Conservation (phyloP, 1,140 invertebrate genomes). For the Danaus plexippus region DNA sequence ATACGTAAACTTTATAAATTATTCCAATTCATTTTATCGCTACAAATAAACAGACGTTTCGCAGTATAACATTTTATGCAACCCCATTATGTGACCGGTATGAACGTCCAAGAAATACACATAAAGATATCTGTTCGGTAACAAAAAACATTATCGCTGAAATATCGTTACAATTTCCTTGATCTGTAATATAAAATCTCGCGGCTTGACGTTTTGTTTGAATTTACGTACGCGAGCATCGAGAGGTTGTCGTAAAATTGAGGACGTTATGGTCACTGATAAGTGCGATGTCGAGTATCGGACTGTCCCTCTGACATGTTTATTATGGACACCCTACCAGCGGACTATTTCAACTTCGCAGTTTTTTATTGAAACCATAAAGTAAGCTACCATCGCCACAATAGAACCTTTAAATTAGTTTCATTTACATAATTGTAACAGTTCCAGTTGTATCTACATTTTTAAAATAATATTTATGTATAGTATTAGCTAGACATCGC, state of each 20-base stretch:
- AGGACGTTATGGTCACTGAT: conserved; percentile 65
- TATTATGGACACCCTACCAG: conserved; percentile 62
- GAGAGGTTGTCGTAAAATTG: conserved; percentile 63
- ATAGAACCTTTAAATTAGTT: conserved; percentile 15
- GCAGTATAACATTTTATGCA: conserved; percentile 34
- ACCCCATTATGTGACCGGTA: conserved; percentile 37
- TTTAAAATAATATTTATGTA: no score
- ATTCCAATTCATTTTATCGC: conserved; percentile 38
- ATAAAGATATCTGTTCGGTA: conserved; percentile 60
- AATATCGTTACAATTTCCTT: conserved; percentile 67
- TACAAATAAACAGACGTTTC: conserved; percentile 29
- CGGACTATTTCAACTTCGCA: conserved; percentile 40
- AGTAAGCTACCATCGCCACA: conserved; percentile 22
- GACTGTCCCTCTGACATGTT: conserved; percentile 55
- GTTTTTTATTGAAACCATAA: conserved; percentile 35
- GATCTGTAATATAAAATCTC: conserved; percentile 66
- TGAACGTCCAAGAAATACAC: conserved; percentile 42
- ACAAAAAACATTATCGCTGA: conserved; percentile 61
- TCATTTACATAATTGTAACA: not conserved
- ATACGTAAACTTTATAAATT: conserved; percentile 40
- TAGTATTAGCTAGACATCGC: no score
- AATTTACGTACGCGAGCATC: conserved; percentile 60
- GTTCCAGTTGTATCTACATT: no score
- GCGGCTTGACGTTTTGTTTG: conserved; percentile 53
- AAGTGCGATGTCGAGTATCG: conserved; percentile 56